These are phyloP conservation scores for Chaetorhynchus papuensis DNA, from an alignment of 2,113 vertebrate genomes.

Conservation along the genomic window DNA sequence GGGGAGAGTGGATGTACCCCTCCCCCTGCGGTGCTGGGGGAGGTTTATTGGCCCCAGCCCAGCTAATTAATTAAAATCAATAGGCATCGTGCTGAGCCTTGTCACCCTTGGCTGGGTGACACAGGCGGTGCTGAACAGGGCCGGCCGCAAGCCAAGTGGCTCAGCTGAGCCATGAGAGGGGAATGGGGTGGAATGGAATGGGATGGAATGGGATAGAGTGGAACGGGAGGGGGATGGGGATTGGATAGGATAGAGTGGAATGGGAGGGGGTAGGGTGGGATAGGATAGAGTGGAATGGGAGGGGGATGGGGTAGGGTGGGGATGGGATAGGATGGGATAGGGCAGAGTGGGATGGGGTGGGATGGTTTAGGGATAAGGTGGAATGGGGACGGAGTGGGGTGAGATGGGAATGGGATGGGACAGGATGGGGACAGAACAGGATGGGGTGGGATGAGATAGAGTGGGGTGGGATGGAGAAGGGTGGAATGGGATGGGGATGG, in stretches of 20 bases:
- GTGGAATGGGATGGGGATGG: background rate
- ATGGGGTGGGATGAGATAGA: background rate
- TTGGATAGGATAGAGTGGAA: too few relatives aligned
- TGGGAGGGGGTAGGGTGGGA: background rate
- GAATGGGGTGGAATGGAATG: too few relatives aligned
- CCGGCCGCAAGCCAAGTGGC: background rate
- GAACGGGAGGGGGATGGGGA: background rate
- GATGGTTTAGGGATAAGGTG: background rate
- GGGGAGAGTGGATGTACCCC: background rate
- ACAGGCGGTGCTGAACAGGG: rapidly evolving
- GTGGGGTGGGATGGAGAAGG: background rate
- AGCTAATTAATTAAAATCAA: slow-evolving; percentile 47
- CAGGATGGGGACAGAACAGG: too few relatives aligned
- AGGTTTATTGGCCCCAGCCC: background rate
- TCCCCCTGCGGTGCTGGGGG: background rate
- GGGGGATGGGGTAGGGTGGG: too few relatives aligned
- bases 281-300: too few relatives aligned
- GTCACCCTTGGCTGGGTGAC: background rate
- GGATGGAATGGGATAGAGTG: too few relatives aligned
- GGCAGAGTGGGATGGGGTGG: too few relatives aligned
- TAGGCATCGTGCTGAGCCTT: background rate
- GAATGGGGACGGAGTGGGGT: too few relatives aligned
- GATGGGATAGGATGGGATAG: too few relatives aligned
- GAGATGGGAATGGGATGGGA: background rate
- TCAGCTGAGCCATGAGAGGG: background rate